These are phyloP conservation scores for Octodon degus DNA, from an alignment of 2,113 vertebrate genomes.

Conservation along the genomic window DNA sequence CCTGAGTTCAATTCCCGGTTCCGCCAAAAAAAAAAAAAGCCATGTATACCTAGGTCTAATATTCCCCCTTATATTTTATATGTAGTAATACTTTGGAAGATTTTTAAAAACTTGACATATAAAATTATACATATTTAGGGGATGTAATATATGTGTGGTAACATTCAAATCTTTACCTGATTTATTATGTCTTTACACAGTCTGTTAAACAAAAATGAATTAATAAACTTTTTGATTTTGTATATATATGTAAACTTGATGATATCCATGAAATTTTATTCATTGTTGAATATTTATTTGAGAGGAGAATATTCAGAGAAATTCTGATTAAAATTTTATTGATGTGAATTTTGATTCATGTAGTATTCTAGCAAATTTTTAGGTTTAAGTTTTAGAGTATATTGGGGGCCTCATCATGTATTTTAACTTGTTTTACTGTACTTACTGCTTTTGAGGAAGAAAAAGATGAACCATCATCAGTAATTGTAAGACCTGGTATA, in stretches of 20 bases:
- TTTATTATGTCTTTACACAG: background rate
- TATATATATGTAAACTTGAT: background rate
- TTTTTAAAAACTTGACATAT: background rate
- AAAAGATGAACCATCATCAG: conserved; percentile 48
- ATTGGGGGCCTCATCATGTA: background rate
- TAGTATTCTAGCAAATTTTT: background rate
- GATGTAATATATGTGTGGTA: background rate
- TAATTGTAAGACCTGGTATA: conserved; percentile 68
- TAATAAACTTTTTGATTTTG: background rate
- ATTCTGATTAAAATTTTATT: background rate
- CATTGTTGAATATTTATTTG: background rate
- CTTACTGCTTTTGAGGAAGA: conserved; percentile 73
- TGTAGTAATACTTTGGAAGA: background rate
- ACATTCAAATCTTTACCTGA: background rate
- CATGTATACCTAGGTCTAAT: background rate
- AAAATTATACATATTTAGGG: background rate
- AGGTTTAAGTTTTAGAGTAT: conserved; percentile 27
- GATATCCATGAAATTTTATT: background rate
- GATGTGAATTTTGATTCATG: background rate
- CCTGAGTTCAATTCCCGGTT: too few species aligned
- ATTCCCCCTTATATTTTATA: background rate
- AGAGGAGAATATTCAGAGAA: background rate
- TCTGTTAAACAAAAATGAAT: background rate
- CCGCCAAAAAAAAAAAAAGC: background rate
- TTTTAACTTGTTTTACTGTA: background rate